Evolutionary conservation across 2,113 vertebrate genomes (phyloP), one percentile per base, ranked within the genome.

Genomic region (Etia nguti): DNA sequence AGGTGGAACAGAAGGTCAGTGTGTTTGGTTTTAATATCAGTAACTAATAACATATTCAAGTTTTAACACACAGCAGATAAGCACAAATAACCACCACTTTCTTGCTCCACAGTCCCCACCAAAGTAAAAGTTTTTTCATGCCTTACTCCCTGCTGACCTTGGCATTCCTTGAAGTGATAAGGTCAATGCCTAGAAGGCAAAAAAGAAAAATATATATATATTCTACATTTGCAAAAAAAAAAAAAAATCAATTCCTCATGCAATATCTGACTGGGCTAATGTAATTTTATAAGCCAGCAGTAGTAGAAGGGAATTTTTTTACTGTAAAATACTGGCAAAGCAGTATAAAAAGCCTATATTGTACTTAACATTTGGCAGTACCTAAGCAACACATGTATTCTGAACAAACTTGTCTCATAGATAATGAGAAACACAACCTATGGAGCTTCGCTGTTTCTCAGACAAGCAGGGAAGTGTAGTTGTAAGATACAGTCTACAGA

Each of bases 361-460:
- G 48, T 77, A 31, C 70, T 48, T 48, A 48, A 48, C 6, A 18
- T 75, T 75, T 48, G 41, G 0, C 22, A 73, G 15, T 29, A 75
- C 22, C 15, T 48, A 75, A 7, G 60, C 18, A 38, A 29, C 6
- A 1, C 1, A 48, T 75, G 24, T 48, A 43, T 73, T 29, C 20
- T 70, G 36, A 4, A 26, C 38, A 43, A 10, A 6, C 26, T 46
- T 26, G 41, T 10, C 26, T 46, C 4, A 48, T 10, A 29, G 43
- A 50, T n/a, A 7, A 0, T 29, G 0, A 75, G 70, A 18, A 43
- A 70, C 10, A 54, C 50, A 9, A 52, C 8, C 9, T 54, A n/a
- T 3, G 20, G 52, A n/a, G 8, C 4, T 54, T n/a, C 5, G 20
- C 18, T 10, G 8, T n/a, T n/a, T 9, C 10, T n/a, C 52, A 77